These are phyloP conservation scores for Lasioglossum marginatum DNA, from an alignment of 2,888 invertebrate species.

Conservation along the genomic window DNA sequence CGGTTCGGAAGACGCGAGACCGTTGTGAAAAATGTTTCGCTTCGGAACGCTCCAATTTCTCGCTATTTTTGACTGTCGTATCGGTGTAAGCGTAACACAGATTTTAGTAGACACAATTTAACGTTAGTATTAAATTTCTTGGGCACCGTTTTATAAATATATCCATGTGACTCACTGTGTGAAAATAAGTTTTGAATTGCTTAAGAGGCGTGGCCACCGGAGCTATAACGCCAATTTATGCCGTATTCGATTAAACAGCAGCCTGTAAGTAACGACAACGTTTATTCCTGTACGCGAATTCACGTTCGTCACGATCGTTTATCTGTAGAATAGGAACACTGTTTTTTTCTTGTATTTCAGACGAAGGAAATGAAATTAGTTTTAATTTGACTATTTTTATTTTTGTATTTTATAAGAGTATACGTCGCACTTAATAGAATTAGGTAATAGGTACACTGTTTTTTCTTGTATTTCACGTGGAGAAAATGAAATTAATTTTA, in stretches of 20 bases:
- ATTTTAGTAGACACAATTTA: slow-evolving; percentile 35
- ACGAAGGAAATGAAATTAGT: too few species aligned
- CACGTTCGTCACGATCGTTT: neutral
- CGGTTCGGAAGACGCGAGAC: neutral
- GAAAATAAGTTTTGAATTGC: slow-evolving; percentile 78
- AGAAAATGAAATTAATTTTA: too few species aligned
- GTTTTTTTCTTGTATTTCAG: neutral
- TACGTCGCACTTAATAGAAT: too few species aligned
- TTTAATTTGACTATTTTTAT: too few species aligned
- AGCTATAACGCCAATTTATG: slow-evolving; percentile 29
- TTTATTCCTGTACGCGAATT: neutral
- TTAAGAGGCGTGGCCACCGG: slow-evolving; percentile 64
- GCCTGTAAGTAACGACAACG: neutral
- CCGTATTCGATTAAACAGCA: slow-evolving; percentile 35
- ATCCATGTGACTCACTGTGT: slow-evolving; percentile 75
- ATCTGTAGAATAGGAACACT: too few species aligned
- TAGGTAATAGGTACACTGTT: too few species aligned
- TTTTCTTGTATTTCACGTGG: too few species aligned
- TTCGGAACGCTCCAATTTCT: neutral
- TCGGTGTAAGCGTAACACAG: neutral
- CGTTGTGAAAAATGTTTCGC: neutral
- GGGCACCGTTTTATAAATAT: slow-evolving; percentile 76
- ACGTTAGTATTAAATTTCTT: slow-evolving; percentile 66
- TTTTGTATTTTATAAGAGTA: too few species aligned
- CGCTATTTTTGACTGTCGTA: slow-evolving; percentile 26